Percentiles rank a stretch among this genome's conserved stretches.
Conservation (phyloP, 2,113 vertebrate species). For the Motacilla alba region DNA sequence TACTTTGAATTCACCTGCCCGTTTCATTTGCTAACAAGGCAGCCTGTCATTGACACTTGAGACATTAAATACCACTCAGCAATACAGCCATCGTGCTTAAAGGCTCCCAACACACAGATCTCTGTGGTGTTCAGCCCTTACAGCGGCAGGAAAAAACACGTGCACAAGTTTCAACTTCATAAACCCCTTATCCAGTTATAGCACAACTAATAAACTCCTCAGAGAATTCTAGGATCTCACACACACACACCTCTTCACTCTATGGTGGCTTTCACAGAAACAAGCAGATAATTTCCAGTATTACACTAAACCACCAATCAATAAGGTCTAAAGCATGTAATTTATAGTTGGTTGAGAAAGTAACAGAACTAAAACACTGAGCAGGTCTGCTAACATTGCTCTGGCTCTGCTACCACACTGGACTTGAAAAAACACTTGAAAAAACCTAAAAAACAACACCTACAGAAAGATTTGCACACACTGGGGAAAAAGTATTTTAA, state of each 20-base stretch:
- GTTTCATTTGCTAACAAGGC: background rate
- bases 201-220: background rate
- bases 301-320: slow-evolving; percentile 5
- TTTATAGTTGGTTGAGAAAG: background rate
- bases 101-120: background rate
- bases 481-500: background rate
- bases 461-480: background rate
- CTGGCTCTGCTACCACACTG: background rate
- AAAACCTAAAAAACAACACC: background rate
- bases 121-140: background rate
- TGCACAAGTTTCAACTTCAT: background rate
- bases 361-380: background rate
- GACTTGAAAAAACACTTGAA: background rate
- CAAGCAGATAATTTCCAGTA: background rate
- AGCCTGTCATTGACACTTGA: background rate
- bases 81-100: background rate
- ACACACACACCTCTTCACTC: background rate
- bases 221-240: background rate
- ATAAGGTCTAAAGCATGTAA: background rate
- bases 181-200: background rate
- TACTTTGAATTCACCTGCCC: background rate
- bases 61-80: background rate
- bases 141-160: background rate
- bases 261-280: background rate
- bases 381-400: background rate